Conservation (phyloP, 1,140 invertebrate species). For the Saccostrea cuccullata region DNA sequence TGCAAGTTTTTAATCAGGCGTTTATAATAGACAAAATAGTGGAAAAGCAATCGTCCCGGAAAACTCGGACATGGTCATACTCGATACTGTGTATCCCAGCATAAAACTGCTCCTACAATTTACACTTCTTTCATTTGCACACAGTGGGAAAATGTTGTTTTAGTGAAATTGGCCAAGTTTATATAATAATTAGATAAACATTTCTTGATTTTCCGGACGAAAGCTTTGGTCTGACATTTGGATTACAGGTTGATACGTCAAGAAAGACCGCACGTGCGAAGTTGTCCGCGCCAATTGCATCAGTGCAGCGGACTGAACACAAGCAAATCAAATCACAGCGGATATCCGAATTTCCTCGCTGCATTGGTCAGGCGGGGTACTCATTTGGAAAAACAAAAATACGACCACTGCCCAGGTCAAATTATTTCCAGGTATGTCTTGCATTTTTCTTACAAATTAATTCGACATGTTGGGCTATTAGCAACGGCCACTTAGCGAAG, state of each 20-base stretch:
- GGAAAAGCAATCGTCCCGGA: constrained; percentile 54
- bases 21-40: constrained; percentile 57
- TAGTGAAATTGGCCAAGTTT: constrained; percentile 23
- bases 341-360: constrained; percentile 30
- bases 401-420: background rate
- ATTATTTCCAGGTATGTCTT: constrained; percentile 13
- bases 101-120: background rate
- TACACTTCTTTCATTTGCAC: background rate
- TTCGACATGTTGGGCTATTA: background rate
- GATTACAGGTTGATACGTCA: constrained; percentile 33
- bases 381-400: constrained; percentile 34
- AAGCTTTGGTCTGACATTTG: constrained; percentile 17
- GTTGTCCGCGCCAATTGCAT: constrained; percentile 36
- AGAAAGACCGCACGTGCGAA: constrained; percentile 32
- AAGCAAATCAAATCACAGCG: constrained; percentile 16
- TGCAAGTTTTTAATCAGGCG: constrained; percentile 59
- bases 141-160: constrained; percentile 29
- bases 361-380: constrained; percentile 17
- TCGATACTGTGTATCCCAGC: background rate
- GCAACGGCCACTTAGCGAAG: background rate
- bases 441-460: constrained; percentile 12
- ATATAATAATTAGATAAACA: constrained; percentile 38
- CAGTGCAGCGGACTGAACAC: constrained; percentile 17
- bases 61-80: constrained; percentile 31
- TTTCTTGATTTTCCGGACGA: constrained; percentile 37